Base-by-base conservation (phyloP, 2,797 vertebrate genomes). In the Microctenopoma stevenorrisi region DNA sequence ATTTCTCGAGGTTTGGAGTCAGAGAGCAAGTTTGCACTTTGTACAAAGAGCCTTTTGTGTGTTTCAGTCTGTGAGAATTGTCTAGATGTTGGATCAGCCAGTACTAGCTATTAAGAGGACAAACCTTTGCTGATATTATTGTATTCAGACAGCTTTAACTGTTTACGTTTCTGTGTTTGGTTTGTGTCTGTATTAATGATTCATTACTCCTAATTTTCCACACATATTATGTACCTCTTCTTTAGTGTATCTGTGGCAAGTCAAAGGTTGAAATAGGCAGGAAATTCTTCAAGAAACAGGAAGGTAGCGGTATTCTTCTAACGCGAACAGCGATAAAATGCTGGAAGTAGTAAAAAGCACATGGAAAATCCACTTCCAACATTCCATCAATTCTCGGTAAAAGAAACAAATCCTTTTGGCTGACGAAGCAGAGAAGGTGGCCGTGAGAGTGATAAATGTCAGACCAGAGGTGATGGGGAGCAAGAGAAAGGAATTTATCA, bases 1-100 rank as follows among this genome's bases (percentile, higher is more conserved):
- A 80, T 84, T 82, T 90, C 90, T 89, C 89, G 88, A 81, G 86
- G 76, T 88, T 72, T 86, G 65, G 67, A 90, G 82, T 84, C 72
- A 79, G 77, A 81, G 71, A 77, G 74, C 72, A 43, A 81, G 72
- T 79, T 77, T 84, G 78, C 81, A 81, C 55, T 81, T 81, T 81
- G 67, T 43, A 90, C 85, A 90, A 86, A 84, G 68, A 64, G 48
- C 54, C 78, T 68, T 83, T 83, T 89, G 84, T 60, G 58, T 65
- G 60, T 58, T 60, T 65, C 48, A 74, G 68, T 61, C 52, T 81
- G 63, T 62, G 64, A 60, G 64, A 54, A 60, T 40, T 48, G 67
- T 79, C 33, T 54, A 48, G 62, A 73, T 68, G 65, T 60, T 72
- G 63, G 54, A 60, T 44, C 16, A 18, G 12, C 16, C 22, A 48